Conservation (phyloP, 2,888 invertebrate species). For the Cactoblastis cactorum region DNA sequence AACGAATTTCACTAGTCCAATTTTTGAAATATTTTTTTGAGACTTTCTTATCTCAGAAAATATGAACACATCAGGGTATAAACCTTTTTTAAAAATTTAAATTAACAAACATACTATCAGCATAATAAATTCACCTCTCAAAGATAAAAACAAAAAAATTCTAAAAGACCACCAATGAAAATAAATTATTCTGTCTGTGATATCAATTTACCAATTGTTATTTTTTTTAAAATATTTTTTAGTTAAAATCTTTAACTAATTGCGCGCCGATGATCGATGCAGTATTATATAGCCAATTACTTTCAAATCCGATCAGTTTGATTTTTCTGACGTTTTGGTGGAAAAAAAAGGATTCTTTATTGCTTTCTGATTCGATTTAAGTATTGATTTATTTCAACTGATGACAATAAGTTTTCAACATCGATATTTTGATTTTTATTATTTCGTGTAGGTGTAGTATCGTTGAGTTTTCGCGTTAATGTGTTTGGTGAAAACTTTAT, state of each 20-base stretch:
- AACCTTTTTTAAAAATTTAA: too few relatives aligned
- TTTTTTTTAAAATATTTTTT: not conserved
- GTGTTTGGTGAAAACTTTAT: constrained; percentile 5
- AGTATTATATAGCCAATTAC: constrained; percentile 5
- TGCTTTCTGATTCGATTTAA: too few relatives aligned
- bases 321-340: constrained; percentile 38
- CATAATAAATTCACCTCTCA: too few relatives aligned
- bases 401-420: constrained; percentile 23
- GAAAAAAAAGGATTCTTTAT: too few relatives aligned
- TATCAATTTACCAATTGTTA: not conserved
- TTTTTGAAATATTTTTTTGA: too few relatives aligned
- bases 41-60: too few relatives aligned
- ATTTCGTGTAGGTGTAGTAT: constrained; percentile 20
- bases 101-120: too few relatives aligned
- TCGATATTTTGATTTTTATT: constrained; percentile 23
- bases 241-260: constrained; percentile 6
- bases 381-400: constrained; percentile 36
- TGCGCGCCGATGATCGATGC: constrained; percentile 4
- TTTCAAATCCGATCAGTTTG: constrained; percentile 31
- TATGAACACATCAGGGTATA: too few relatives aligned
- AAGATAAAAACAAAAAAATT: too few relatives aligned
- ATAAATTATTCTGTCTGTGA: not conserved
- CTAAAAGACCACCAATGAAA: not conserved
- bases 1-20: too few relatives aligned
- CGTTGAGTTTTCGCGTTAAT: constrained; percentile 3